Evolutionary conservation across 2,888 invertebrate genomes (phyloP).

Genomic region (Tholera decimalis): DNA sequence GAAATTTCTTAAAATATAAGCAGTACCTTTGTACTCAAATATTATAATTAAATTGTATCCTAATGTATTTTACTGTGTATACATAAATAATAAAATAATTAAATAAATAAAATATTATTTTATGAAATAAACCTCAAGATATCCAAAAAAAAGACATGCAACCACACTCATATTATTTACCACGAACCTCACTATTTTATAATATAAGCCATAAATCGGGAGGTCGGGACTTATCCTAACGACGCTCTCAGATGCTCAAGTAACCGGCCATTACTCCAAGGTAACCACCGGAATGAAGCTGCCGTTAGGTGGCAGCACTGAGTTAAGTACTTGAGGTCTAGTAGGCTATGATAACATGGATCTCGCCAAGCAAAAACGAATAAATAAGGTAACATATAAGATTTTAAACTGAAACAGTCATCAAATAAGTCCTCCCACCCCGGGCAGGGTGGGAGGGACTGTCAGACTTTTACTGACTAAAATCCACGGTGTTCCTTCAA

Average conservation of each 20-base stretch:
- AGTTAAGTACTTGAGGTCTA: constrained; percentile 36
- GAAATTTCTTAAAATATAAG: too few species aligned
- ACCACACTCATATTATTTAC: background rate
- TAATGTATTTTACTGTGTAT: too few species aligned
- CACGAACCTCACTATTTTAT: constrained; percentile 8
- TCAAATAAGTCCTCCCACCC: too few species aligned
- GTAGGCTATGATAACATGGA: constrained; percentile 23
- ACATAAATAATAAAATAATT: too few species aligned
- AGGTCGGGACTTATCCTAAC: constrained; percentile 31
- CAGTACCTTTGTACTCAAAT: too few species aligned
- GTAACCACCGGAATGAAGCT: constrained; percentile 42
- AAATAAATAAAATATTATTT: too few species aligned
- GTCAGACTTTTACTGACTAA: too few species aligned
- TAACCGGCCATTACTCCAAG: constrained; percentile 52
- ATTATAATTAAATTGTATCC: too few species aligned
- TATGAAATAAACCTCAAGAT: too few species aligned
- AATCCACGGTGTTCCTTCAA: too few species aligned
- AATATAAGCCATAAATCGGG: constrained; percentile 33
- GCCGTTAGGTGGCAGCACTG: constrained; percentile 45
- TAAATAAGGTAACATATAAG: background rate
- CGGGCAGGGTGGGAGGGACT: too few species aligned
- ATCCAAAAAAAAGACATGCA: background rate
- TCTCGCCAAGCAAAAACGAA: constrained; percentile 3
- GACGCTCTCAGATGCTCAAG: constrained; percentile 32
- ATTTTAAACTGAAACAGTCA: too few species aligned